These are phyloP conservation scores for Erethizon dorsatum DNA, from an alignment of 2,797 vertebrate genomes.

Conservation along the genomic window DNA sequence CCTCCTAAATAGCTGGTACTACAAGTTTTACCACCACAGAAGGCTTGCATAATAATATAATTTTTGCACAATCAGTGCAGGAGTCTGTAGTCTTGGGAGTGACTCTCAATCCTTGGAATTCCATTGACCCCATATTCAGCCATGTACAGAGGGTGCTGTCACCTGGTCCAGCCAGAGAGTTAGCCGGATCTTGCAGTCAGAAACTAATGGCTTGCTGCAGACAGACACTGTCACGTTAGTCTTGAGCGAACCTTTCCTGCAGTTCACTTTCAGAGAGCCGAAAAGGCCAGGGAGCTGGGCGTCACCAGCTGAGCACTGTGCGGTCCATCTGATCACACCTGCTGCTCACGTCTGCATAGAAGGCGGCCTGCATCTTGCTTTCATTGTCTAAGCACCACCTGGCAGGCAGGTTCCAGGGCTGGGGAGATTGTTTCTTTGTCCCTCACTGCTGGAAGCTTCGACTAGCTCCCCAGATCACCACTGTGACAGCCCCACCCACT, in stretches of 20 bases:
- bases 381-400: not conserved
- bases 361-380: not conserved
- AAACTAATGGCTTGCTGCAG: not conserved
- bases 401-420: not conserved
- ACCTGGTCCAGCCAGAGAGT: not conserved
- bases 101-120: not conserved
- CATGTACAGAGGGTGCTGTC: not conserved
- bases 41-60: not conserved
- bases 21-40: not conserved
- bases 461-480: not conserved
- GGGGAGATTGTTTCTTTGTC: not conserved
- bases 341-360: fast-evolving
- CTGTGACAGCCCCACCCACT: not conserved
- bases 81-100: not conserved
- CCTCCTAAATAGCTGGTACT: not conserved
- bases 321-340: not conserved
- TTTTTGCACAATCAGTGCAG: not conserved
- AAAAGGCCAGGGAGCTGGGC: not conserved
- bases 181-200: not conserved
- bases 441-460: not conserved
- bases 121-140: not conserved
- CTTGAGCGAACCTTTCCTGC: not conserved
- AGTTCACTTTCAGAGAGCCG: not conserved
- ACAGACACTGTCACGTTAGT: not conserved
- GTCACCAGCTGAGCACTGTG: not conserved